Evolutionary conservation across 2,113 vertebrate genomes (phyloP).

Genomic region (Vulpes ferrilata): DNA sequence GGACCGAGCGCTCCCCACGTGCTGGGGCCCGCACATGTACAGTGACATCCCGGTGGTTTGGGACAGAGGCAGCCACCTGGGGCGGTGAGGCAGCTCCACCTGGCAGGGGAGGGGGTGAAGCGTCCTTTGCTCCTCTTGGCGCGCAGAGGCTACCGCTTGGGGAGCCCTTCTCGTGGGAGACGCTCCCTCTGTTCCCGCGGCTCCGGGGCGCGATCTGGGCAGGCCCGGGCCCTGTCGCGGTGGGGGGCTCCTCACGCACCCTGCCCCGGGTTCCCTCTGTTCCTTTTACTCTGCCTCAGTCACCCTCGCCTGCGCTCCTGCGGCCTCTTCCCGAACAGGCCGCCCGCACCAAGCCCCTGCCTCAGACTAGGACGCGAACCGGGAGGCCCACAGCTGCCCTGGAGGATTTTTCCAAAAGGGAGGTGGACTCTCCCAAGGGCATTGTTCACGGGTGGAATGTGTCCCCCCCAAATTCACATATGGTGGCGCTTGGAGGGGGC

Average conservation of each 20-base stretch:
- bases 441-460: no score
- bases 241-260: fast-evolving
- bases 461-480: background rate
- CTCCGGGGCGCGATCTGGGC: no score
- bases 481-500: background rate
- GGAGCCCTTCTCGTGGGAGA: no score
- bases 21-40: no score
- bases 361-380: background rate
- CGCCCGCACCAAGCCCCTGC: background rate
- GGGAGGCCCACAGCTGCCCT: background rate
- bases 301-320: background rate
- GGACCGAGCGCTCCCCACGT: fast-evolving
- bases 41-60: background rate
- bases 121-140: background rate
- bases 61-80: background rate
- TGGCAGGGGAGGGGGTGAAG: no score
- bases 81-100: background rate
- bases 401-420: background rate
- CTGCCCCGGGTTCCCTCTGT: background rate
- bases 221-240: no score
- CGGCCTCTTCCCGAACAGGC: background rate
- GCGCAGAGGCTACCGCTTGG: no score
- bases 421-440: background rate
- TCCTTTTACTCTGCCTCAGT: background rate
- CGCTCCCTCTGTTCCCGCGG: no score